A percentile compares a stretch with the other conserved stretches of the same genome.
Conservation (phyloP, 2,888 invertebrate species). For the Rhagonycha lutea region DNA sequence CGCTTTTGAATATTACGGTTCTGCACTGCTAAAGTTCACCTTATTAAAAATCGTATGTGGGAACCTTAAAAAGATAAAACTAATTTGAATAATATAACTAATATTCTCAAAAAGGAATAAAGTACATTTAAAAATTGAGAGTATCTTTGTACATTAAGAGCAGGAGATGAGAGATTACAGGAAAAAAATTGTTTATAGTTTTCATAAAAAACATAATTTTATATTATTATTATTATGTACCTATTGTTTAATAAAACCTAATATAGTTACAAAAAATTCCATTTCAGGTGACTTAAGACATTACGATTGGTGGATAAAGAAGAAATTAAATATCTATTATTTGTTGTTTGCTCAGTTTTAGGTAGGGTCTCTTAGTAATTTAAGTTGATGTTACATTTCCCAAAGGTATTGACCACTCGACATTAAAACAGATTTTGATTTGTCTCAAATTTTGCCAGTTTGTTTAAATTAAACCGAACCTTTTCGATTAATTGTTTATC, state of each 20-base stretch:
- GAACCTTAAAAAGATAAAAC: no score
- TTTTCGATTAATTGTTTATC: neutral
- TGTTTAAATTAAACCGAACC: neutral
- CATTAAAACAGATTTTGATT: neutral
- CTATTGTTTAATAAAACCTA: neutral
- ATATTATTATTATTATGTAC: no score
- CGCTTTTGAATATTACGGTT: no score
- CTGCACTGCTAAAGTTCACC: no score
- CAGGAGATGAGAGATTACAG: no score
- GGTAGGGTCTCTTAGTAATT: neutral
- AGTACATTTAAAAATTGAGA: no score
- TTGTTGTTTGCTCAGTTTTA: neutral
- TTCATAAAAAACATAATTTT: no score
- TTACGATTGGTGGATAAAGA: neutral
- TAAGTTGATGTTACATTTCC: neutral
- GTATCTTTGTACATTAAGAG: no score
- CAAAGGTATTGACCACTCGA: neutral
- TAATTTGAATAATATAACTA: no score
- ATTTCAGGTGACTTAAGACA: neutral
- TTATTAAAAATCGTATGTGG: no score
- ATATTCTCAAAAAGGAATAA: no score
- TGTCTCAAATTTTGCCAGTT: neutral
- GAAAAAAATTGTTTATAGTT: no score
- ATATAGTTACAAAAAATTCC: neutral
- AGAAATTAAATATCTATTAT: neutral